phyloP scores from a whole-genome alignment of 1,140 invertebrate species.

The Cepaea nemoralis region DNA sequence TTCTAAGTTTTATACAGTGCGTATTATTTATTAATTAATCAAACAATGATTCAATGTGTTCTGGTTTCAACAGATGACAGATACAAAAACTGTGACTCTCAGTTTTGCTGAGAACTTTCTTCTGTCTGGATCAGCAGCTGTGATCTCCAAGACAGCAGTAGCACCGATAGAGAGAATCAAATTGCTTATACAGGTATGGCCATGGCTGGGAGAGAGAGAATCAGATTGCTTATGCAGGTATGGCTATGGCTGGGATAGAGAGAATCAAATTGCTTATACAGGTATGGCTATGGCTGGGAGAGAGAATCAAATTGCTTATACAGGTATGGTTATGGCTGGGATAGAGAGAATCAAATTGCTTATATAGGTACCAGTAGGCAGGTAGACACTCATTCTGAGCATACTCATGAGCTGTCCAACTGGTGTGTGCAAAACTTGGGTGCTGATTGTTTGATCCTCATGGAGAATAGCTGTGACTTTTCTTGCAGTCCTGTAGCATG shows the following conservation, averaged over 20 bases:
- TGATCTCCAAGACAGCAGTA: conserved; percentile 66
- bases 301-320: conserved; percentile 90
- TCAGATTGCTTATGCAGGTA: conserved; percentile 85
- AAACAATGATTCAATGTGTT: too few relatives aligned
- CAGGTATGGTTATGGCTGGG: conserved; percentile 64
- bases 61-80: conserved; percentile 40
- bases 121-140: conserved; percentile 62
- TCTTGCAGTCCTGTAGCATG: too few relatives aligned
- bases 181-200: conserved; percentile 79
- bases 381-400: too few relatives aligned
- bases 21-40: too few relatives aligned
- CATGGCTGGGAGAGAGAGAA: conserved; percentile 60
- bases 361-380: conserved; percentile 74
- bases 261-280: conserved; percentile 89
- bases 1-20: too few relatives aligned
- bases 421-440: too few relatives aligned
- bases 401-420: too few relatives aligned
- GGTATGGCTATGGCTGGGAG: conserved; percentile 76
- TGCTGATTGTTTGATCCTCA: too few relatives aligned
- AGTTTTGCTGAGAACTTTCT: conserved; percentile 63
- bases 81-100: conserved; percentile 42
- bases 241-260: neutral
- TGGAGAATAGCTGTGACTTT: too few relatives aligned
- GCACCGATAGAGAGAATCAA: conserved; percentile 89
- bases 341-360: conserved; percentile 82